Evolutionary conservation across 2,888 invertebrate species (phyloP).

Genomic region (Caradrina clavipalpis): DNA sequence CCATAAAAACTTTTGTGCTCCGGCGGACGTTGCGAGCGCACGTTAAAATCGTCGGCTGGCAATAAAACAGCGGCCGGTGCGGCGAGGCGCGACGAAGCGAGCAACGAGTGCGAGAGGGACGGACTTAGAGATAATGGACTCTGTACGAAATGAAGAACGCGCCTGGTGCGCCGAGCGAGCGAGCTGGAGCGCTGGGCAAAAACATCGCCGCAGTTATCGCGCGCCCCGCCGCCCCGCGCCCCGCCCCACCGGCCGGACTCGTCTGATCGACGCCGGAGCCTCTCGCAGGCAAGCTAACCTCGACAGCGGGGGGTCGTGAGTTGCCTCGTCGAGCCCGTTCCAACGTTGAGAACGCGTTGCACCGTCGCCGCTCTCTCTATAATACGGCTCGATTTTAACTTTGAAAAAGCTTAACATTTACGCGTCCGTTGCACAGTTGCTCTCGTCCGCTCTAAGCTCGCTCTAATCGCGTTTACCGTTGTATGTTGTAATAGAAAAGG

Average conservation of each 20-base stretch:
- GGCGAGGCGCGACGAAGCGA: conserved; percentile 88
- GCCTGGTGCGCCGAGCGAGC: conserved; percentile 87
- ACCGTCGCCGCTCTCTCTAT: conserved; percentile 72
- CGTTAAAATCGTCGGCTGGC: conserved; percentile 91
- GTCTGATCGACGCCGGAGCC: conserved; percentile 86
- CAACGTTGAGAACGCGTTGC: conserved; percentile 80
- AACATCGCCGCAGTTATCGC: conserved; percentile 90
- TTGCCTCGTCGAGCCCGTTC: conserved; percentile 81
- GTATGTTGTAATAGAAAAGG: conserved; percentile 78
- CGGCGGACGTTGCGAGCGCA: conserved; percentile 91
- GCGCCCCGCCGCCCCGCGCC: conserved; percentile 72
- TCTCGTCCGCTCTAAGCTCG: conserved; percentile 75
- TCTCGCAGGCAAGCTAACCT: conserved; percentile 87
- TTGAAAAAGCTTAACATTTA: conserved; percentile 81
- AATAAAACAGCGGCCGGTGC: conserved; percentile 91
- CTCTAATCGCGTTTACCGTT: conserved; percentile 79
- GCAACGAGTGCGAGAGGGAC: conserved; percentile 84
- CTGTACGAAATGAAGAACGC: conserved; percentile 89
- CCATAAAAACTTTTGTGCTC: conserved; percentile 91
- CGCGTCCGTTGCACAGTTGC: conserved; percentile 80
- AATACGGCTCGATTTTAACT: conserved; percentile 81
- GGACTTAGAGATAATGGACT: conserved; percentile 88
- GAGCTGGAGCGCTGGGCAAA: conserved; percentile 88
- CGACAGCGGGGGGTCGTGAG: conserved; percentile 89
- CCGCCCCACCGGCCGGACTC: conserved; percentile 80